These are phyloP conservation scores for Eudyptes chrysolophus DNA, from an alignment of 2,113 vertebrate species.

Conservation along the genomic window DNA sequence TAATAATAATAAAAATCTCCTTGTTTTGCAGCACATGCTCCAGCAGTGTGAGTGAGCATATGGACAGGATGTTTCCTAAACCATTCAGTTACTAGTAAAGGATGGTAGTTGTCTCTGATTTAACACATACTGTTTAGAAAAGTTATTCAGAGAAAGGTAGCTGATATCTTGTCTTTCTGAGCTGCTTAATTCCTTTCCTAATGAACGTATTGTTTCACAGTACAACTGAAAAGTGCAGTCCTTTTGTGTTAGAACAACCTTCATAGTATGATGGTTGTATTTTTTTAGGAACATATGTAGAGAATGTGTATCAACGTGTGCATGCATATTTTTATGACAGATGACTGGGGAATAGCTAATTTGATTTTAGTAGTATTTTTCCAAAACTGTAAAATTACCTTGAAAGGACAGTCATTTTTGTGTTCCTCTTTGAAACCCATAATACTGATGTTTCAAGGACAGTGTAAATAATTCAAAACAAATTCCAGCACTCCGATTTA, in stretches of 20 bases:
- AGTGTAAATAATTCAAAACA: conserved; percentile 47
- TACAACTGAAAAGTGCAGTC: background rate
- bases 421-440: background rate
- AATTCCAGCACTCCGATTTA: background rate
- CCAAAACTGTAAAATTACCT: background rate
- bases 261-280: background rate
- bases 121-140: background rate
- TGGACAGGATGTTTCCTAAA: background rate
- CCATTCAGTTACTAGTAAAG: background rate
- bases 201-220: background rate
- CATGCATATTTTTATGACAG: background rate
- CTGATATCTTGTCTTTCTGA: background rate
- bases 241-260: background rate
- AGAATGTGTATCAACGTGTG: background rate
- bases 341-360: background rate
- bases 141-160: background rate
- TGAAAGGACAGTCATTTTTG: background rate
- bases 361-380: background rate
- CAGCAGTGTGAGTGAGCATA: background rate
- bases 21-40: background rate
- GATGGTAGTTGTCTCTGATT: background rate
- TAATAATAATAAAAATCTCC: background rate
- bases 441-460: background rate
- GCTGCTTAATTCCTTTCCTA: background rate
- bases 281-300: background rate